phyloP scores from a whole-genome alignment of 2,888 invertebrate species.

The Nomada ferruginata region DNA sequence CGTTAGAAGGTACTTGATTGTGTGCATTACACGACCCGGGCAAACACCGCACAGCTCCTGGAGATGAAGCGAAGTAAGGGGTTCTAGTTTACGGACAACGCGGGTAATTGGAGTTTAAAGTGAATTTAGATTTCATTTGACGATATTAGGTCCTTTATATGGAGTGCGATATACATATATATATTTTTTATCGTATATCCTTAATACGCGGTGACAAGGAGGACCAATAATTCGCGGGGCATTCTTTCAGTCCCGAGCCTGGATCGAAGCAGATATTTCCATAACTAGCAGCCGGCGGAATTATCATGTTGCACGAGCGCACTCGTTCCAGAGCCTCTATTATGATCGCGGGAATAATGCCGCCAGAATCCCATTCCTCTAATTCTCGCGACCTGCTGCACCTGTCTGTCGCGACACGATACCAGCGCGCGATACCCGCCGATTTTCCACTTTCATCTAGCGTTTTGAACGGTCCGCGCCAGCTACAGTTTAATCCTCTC shows the following conservation, averaged over 20 bases:
- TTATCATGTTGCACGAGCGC: constrained; percentile 70
- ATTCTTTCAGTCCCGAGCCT: constrained; percentile 50
- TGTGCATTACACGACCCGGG: not conserved
- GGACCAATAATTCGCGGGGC: not conserved
- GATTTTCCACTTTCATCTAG: constrained; percentile 63
- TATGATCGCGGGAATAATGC: constrained; percentile 71
- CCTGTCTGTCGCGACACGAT: constrained; percentile 72
- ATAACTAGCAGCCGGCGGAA: constrained; percentile 64
- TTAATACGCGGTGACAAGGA: constrained; percentile 1
- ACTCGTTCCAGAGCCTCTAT: constrained; percentile 68
- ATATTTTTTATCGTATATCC: not conserved
- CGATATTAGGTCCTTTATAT: not conserved
- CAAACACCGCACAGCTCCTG: not conserved
- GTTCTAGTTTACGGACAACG: not conserved
- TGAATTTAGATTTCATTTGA: not conserved
- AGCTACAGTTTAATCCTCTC: constrained; percentile 6
- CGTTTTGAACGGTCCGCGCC: constrained; percentile 34
- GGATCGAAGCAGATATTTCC: constrained; percentile 65
- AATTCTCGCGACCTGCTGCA: constrained; percentile 65
- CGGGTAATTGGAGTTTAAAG: not conserved
- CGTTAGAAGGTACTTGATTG: not conserved
- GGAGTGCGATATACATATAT: not conserved
- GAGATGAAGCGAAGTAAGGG: not conserved
- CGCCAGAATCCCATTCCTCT: constrained; percentile 69
- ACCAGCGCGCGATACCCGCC: constrained; percentile 54